Conservation (phyloP, 2,888 invertebrate genomes). For the Podabrus alpinus region DNA sequence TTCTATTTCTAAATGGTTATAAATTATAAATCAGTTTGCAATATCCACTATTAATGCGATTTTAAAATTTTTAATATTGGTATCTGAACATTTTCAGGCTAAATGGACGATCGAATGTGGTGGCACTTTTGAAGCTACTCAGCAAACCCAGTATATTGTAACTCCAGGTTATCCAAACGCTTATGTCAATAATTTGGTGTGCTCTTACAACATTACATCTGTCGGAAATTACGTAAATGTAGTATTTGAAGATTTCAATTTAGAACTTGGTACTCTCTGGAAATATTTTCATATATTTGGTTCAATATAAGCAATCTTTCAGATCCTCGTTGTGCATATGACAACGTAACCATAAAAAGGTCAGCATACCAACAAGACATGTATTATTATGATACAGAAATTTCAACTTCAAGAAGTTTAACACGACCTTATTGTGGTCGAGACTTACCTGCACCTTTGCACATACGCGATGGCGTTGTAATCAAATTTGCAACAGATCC, state of each 20-base stretch:
- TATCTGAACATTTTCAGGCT: constrained; percentile 56
- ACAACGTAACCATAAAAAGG: constrained; percentile 61
- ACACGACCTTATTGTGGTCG: constrained; percentile 56
- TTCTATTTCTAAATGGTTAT: no score
- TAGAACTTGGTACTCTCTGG: constrained; percentile 48
- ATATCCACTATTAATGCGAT: no score
- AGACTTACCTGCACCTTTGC: constrained; percentile 53
- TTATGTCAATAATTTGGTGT: constrained; percentile 65
- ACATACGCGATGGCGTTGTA: constrained; percentile 48
- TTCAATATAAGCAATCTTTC: neutral
- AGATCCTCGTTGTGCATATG: constrained; percentile 45
- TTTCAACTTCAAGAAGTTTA: neutral
- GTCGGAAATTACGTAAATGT: constrained; percentile 58
- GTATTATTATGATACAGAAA: neutral
- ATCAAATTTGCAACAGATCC: constrained; percentile 65
- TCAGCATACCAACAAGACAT: neutral
- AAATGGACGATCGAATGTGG: constrained; percentile 73
- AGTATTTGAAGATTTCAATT: constrained; percentile 64
- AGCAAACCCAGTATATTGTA: constrained; percentile 59
- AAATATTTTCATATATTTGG: neutral
- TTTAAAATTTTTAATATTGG: no score
- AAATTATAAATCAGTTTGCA: no score
- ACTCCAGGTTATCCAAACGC: constrained; percentile 75
- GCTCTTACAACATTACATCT: constrained; percentile 67
- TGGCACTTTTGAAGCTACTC: constrained; percentile 63